These are phyloP conservation scores for Noctilio leporinus DNA, from an alignment of 2,113 vertebrate species.

Conservation along the genomic window DNA sequence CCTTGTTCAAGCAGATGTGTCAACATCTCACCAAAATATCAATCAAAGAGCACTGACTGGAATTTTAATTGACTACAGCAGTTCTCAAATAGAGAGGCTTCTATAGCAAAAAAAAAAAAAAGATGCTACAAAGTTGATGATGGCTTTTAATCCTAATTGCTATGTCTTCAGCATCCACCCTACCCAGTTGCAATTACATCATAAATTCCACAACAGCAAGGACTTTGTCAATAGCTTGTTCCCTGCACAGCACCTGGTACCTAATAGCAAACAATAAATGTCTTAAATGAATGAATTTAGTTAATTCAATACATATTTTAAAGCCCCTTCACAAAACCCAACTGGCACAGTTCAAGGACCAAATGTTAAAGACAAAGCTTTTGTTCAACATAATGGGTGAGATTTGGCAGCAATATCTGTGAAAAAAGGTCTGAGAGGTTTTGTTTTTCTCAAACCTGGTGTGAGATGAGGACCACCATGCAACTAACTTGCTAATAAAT, in stretches of 20 bases:
- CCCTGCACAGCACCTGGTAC: background rate
- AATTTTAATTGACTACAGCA: slow-evolving; percentile 51
- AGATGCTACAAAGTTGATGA: background rate
- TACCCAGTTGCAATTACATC: background rate
- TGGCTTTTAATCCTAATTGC: background rate
- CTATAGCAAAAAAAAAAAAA: background rate
- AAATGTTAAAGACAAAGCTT: background rate
- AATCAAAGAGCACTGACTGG: slow-evolving; percentile 47
- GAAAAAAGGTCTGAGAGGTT: background rate
- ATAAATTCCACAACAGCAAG: background rate
- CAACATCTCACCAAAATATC: slow-evolving; percentile 54
- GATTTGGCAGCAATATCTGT: background rate
- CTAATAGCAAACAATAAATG: background rate
- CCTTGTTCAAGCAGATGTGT: slow-evolving; percentile 38
- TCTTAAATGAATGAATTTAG: background rate
- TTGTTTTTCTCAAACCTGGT: background rate
- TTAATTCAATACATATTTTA: background rate
- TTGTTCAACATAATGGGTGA: background rate
- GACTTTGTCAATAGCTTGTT: background rate
- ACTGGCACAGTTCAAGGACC: background rate
- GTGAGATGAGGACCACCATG: background rate
- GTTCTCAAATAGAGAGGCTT: background rate
- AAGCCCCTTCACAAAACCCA: slow-evolving; percentile 21
- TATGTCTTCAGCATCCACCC: background rate
- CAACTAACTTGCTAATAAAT: background rate